Evolutionary conservation across 2,797 vertebrate genomes (phyloP).

Genomic region (Malacoctenus gilli): DNA sequence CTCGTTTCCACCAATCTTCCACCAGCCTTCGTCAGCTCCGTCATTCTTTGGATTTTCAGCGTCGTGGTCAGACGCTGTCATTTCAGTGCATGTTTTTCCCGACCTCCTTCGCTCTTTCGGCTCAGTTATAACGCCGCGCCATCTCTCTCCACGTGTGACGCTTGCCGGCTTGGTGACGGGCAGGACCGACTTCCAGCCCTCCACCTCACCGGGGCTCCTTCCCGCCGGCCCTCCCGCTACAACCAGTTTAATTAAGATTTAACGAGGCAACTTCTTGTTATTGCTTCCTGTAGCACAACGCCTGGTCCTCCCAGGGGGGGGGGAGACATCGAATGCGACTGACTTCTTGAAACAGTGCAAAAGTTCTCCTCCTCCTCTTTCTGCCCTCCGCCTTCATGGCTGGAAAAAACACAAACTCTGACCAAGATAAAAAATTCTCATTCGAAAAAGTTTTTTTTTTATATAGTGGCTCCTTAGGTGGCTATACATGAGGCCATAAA

Average conservation of each 20-base stretch:
- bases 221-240: background rate
- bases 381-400: background rate
- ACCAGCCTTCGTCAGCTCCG: no score
- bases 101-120: background rate
- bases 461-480: background rate
- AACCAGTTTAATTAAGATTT: slow-evolving; percentile 34
- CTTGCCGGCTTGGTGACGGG: no score
- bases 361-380: no score
- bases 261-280: slow-evolving; percentile 38
- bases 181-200: background rate
- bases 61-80: background rate
- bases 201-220: slow-evolving; percentile 3
- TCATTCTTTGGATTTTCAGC: no score
- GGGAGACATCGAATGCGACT: slow-evolving; percentile 2
- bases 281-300: slow-evolving; percentile 14
- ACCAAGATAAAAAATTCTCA: no score
- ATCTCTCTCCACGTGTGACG: no score
- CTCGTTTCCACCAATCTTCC: no score
- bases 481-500: background rate
- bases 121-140: no score
- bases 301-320: background rate
- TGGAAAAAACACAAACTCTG: no score
- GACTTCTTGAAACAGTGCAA: background rate
- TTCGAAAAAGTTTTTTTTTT: background rate
- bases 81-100: background rate